Conservation (phyloP, 2,888 invertebrate species). For the Sesia bembeciformis region DNA sequence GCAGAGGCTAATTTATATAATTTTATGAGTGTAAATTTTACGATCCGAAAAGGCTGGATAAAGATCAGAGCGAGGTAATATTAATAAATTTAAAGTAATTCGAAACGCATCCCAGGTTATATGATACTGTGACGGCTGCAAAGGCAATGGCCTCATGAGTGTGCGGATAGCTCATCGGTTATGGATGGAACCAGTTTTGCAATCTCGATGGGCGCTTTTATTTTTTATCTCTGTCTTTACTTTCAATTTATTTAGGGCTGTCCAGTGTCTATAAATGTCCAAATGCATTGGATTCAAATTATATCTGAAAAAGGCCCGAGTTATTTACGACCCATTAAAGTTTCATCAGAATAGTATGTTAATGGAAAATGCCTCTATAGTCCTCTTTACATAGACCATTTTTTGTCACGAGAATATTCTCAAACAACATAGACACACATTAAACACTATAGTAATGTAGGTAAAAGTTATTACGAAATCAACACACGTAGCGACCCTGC, state of each 20-base stretch:
- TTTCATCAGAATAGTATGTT: too few species aligned
- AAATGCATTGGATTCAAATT: too few species aligned
- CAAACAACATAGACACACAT: too few species aligned
- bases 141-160: conserved; percentile 33
- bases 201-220: conserved; percentile 23
- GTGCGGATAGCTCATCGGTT: conserved; percentile 18
- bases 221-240: conserved; percentile 16
- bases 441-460: too few species aligned
- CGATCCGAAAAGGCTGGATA: background rate
- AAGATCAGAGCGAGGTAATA: conserved; percentile 2
- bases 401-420: too few species aligned
- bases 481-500: background rate
- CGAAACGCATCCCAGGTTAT: conserved; percentile 14
- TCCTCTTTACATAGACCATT: too few species aligned
- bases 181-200: conserved; percentile 38
- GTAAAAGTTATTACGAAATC: too few species aligned
- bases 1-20: too few species aligned
- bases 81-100: conserved; percentile 30
- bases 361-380: too few species aligned
- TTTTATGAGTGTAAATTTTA: background rate
- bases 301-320: too few species aligned
- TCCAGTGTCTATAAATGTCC: background rate
- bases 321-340: too few species aligned
- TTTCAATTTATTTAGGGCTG: conserved; percentile 15
- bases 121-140: conserved; percentile 9